Evolutionary conservation across 2,888 invertebrate species (phyloP).

Genomic region (Eupithecia tripunctaria): DNA sequence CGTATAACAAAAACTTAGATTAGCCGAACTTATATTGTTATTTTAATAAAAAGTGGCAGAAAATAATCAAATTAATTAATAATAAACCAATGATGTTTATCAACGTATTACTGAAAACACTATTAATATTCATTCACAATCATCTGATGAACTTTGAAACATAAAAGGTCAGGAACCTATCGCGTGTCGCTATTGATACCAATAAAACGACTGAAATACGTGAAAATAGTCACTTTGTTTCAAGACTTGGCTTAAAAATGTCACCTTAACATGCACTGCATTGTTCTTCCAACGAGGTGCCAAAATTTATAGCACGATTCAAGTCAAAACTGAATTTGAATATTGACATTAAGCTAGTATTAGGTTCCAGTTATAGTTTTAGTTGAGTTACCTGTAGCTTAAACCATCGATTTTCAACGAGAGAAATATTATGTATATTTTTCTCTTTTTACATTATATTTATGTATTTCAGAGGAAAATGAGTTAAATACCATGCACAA

Average conservation of each 20-base stretch:
- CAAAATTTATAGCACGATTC: constrained; percentile 46
- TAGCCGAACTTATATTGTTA: too few relatives aligned
- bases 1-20: background rate
- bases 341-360: constrained; percentile 10
- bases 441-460: too few relatives aligned
- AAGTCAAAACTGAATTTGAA: constrained; percentile 23
- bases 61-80: background rate
- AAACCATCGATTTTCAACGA: too few relatives aligned
- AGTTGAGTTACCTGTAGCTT: background rate
- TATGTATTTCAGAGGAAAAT: too few relatives aligned
- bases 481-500: too few relatives aligned
- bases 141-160: constrained; percentile 41
- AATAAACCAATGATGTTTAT: constrained; percentile 1
- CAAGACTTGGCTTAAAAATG: constrained; percentile 50
- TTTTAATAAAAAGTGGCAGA: too few relatives aligned
- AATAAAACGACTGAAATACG: constrained; percentile 39
- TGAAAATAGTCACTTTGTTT: constrained; percentile 44
- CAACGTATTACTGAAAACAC: constrained; percentile 12
- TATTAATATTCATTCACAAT: constrained; percentile 28
- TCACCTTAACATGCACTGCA: constrained; percentile 55
- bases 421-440: too few relatives aligned
- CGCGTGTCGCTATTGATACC: constrained; percentile 40
- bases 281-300: constrained; percentile 50
- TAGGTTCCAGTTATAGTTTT: constrained; percentile 6
- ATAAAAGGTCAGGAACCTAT: constrained; percentile 40